phyloP scores from a whole-genome alignment of 2,888 invertebrate species.

The Ornithoptera priamus region DNA sequence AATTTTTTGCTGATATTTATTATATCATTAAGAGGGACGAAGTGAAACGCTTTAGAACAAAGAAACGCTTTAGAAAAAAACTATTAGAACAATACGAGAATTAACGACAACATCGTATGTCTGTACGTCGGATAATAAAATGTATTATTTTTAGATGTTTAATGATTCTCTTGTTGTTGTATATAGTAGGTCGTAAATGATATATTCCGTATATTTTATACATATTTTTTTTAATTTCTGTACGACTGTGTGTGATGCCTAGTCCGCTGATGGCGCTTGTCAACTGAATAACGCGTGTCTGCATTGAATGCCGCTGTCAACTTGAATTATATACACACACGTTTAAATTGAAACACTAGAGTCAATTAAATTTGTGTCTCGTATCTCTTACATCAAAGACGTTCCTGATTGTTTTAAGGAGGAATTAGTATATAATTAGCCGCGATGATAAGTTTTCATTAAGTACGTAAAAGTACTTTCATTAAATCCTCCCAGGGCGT shows the following conservation, averaged over 20 bases:
- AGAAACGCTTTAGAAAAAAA: no score
- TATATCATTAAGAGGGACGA: no score
- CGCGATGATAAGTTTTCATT: conserved; percentile 3
- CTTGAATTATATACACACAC: conserved; percentile 33
- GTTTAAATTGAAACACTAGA: conserved; percentile 30
- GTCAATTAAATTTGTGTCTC: conserved; percentile 30
- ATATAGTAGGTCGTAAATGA: no score
- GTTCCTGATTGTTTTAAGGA: conserved; percentile 24
- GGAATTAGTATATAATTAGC: conserved; percentile 14
- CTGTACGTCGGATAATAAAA: no score
- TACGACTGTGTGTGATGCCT: conserved; percentile 17
- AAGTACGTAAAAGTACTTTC: not conserved
- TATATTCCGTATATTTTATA: not conserved
- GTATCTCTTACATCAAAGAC: conserved; percentile 19
- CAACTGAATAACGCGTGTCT: conserved; percentile 34
- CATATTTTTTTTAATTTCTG: not conserved
- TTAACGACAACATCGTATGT: no score
- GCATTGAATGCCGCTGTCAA: conserved; percentile 32
- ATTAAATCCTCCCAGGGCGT: no score
- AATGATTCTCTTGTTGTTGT: not conserved
- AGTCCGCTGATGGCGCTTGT: conserved; percentile 28
- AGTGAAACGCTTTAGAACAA: no score
- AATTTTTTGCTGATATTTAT: no score
- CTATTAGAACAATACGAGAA: no score
- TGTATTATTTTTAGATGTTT: no score